Base-by-base conservation (phyloP, 2,797 vertebrate species). In the Cuculus canorus region DNA sequence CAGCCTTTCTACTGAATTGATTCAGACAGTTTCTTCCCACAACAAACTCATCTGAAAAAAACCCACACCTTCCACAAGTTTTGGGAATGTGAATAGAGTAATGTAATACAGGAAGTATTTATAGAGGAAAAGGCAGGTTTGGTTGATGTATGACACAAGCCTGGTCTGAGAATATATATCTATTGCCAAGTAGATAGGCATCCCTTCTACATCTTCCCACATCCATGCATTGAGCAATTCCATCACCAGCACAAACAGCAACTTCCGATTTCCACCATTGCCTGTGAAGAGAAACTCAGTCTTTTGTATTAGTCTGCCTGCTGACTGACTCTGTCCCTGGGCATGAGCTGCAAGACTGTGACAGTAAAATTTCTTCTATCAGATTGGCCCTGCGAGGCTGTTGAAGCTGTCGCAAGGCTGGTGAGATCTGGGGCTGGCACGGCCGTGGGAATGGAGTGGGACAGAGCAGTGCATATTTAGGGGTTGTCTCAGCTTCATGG, bases 181-280 rank as follows among this genome's bases (percentile, higher is more conserved):
- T 78, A 13, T 48, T 52, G 39, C 13, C n/a, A 68, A 75, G n/a
- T 5, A 63, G 52, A 39, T 7, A 2, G 43, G 11, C 22, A 47
- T 64, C 27, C 37, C 25, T 50, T 35, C 35, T 79, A 7, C 11
- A 10, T 19, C 37, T 77, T 80, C 54, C 50, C 14, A 30, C n/a
- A 45, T 22, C 41, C 39, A 48, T 0, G 3, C 22, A 22, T 56
- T 0, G 8, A 86, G 18, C 2, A 6, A 8, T 76, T 83, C 43
- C 27, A n/a, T 39, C 48, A 56, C 13, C 18, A 8, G 0, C 60
- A 43, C 14, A 77, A 1, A 17, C 13, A 0, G 1, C 1, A 3
- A 13, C 25, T 64, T 84, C 27, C 32, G 18, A 11, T 79, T 92
- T 63, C 52, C 41, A 27, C 39, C 2, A 5, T 32, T 86, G 19